Conservation (phyloP, 2,888 invertebrate genomes). For the Amblyjoppa proteus region DNA sequence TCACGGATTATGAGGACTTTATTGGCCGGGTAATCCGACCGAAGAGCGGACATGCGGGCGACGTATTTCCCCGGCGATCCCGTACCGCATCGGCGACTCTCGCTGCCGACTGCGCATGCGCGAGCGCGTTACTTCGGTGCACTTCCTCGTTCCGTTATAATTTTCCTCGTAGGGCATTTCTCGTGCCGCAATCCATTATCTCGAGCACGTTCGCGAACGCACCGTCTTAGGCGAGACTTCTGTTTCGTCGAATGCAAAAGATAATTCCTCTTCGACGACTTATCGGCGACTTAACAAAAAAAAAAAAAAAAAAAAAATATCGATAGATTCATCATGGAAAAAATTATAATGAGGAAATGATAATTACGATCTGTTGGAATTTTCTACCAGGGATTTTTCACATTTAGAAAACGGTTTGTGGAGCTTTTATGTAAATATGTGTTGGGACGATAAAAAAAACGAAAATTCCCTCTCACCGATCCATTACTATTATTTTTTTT, state of each 20-base stretch:
- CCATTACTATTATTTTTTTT: not conserved
- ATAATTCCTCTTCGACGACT: not conserved
- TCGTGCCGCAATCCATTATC: conserved; percentile 52
- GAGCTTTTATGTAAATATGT: not conserved
- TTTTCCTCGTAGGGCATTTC: conserved; percentile 24
- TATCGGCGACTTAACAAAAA: not conserved
- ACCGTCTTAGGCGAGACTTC: not conserved
- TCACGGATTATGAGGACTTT: conserved; percentile 73
- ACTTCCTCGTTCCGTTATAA: not conserved
- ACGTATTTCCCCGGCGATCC: conserved; percentile 68
- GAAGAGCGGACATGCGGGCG: conserved; percentile 65
- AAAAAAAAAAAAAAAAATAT: not conserved
- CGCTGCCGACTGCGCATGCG: not conserved
- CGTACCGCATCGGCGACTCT: conserved; percentile 9
- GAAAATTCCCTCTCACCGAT: not conserved
- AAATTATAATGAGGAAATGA: no score
- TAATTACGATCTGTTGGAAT: not conserved
- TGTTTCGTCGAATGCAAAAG: not conserved
- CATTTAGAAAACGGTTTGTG: not conserved
- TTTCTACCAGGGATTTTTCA: not conserved
- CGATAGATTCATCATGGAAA: not conserved
- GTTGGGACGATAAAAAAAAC: not conserved
- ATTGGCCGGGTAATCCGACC: conserved; percentile 74
- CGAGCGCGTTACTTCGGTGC: not conserved
- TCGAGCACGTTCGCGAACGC: conserved; percentile 27